Conservation (phyloP, 2,113 vertebrate species). For the Equus quagga region DNA sequence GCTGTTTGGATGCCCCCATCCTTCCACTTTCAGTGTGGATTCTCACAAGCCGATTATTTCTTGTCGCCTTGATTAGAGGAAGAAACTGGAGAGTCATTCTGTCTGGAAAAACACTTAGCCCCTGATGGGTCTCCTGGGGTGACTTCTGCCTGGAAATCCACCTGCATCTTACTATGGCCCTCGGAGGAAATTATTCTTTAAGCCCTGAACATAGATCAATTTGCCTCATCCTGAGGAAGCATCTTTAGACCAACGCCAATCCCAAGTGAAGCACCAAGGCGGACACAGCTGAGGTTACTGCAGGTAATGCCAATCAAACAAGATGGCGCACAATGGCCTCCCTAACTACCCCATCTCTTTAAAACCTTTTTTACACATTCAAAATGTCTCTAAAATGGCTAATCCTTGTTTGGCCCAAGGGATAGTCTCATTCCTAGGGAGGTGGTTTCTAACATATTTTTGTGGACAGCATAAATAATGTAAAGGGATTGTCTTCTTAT, state of each 20-base stretch:
- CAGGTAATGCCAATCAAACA: background rate
- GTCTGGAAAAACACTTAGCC: background rate
- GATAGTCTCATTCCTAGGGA: background rate
- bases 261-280: background rate
- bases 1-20: background rate
- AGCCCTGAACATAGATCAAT: background rate
- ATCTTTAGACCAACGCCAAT: background rate
- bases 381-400: background rate
- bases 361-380: background rate
- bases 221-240: background rate
- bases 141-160: conserved; percentile 4
- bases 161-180: background rate
- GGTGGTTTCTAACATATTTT: conserved; percentile 31
- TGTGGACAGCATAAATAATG: background rate
- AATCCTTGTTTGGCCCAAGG: background rate
- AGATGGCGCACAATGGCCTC: background rate
- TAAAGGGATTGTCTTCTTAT: background rate
- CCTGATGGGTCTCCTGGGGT: background rate
- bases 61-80: background rate
- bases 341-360: background rate
- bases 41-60: background rate
- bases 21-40: background rate
- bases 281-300: background rate
- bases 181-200: background rate
- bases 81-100: background rate